Conservation (phyloP, 2,113 vertebrate species). For the Ageneiosus marmoratus region DNA sequence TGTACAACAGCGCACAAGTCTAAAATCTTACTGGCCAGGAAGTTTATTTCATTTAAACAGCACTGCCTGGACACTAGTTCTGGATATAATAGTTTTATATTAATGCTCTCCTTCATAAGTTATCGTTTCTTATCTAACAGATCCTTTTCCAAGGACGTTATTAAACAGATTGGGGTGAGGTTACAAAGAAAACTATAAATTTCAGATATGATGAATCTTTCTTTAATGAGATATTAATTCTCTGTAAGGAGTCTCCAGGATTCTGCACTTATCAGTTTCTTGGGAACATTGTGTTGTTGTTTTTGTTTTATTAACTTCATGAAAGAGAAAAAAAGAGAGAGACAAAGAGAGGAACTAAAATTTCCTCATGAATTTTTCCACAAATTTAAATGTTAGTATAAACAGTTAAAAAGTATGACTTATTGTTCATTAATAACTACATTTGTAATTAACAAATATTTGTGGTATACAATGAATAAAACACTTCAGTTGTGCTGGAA, state of each 20-base stretch:
- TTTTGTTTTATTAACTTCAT: neutral
- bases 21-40: neutral
- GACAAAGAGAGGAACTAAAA: neutral
- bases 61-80: neutral
- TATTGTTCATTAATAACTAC: neutral
- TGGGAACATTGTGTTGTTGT: neutral
- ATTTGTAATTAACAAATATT: neutral
- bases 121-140: neutral
- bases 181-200: neutral
- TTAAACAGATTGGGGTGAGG: too few relatives aligned
- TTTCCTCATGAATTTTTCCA: neutral
- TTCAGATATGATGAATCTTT: neutral
- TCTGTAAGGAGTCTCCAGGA: neutral
- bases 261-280: neutral
- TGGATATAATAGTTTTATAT: neutral
- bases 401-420: neutral
- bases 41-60: neutral
- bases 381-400: neutral
- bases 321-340: neutral
- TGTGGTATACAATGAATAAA: neutral
- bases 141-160: neutral
- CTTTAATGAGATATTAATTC: neutral
- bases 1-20: neutral
- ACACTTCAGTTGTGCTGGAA: neutral
- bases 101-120: neutral